Base-by-base conservation (phyloP, 2,797 vertebrate species). In the Sylvia borin region DNA sequence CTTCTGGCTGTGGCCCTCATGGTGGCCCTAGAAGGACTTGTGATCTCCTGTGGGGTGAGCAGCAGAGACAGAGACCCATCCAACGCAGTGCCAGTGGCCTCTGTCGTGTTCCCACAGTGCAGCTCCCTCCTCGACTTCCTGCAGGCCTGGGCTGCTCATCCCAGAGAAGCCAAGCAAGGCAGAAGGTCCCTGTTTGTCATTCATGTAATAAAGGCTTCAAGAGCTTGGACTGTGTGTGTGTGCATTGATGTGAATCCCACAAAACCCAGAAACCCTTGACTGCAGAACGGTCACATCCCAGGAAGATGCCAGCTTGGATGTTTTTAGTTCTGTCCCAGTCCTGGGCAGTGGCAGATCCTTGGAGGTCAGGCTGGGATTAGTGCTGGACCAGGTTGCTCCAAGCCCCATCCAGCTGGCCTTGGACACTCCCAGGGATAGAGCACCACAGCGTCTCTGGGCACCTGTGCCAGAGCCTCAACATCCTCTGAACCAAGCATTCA, bases 121-220 rank as follows among this genome's bases (percentile, higher is more conserved):
- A n/a, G 29, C 31, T 40, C 34, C 53, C 40, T 72, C 80, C 60
- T 18, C 2, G 0, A 16, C 54, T 61, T 71, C 79, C 57, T 7
- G 3, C 65, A 45, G 36, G 53, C 26, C 1, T 1, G 9, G 50
- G 43, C 32, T 14, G 24, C 53, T 34, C 3, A 7, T 26, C 25
- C 66, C 2, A 3, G 38, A n/a, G 78, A 8, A 60, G 29, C 21
- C 31, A 38, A 25, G 36, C 48, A 21, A n/a, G 29, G 11, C 75
- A 19, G 77, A 21, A 55, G 25, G 13, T 61, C 14, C 1, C 34
- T 19, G 83, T 54, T 72, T 36, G 16, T 62, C 78, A 61, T 64
- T 57, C 60, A 90, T 54, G 42, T 50, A 94, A 94, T 95, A 92
- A 94, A 96, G 36, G 67, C 71, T 75, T 82, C 2, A 43, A 86